Evolutionary conservation across 2,797 vertebrate species (phyloP), one percentile per base, ranked within the genome.

Genomic region (Ataeniobius toweri): DNA sequence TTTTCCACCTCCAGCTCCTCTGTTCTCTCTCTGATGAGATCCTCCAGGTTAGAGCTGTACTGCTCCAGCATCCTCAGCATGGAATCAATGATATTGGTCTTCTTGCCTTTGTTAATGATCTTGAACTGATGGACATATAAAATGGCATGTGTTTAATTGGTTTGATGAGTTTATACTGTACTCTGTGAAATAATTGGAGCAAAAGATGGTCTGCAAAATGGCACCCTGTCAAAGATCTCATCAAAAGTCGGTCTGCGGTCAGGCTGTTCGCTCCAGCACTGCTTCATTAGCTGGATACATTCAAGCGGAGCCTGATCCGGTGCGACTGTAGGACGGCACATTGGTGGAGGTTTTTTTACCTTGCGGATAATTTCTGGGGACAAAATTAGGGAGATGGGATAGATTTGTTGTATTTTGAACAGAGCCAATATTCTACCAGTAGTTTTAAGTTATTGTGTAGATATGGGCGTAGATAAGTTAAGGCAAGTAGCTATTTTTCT

Each of bases 271-370:
- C 95, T 93, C 96, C 96, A 97, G 85, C 96, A 97, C 86, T 96
- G 96, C 84, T 96, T 97, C 96, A 97, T 97, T 65, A 97, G 89
- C 86, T 97, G 95, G 85, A 97, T 97, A 75, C 96, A 97, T 86
- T 97, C 95, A 77, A 97, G 92, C 0, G 96, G 96, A 55, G 96
- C 96, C 91, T 97, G 96, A 87, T 97, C 96, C 0, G 96, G 96
- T 58, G 96, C 95, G 69, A 97, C 96, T 0, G 94, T 96, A 55
- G 96, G 96, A 13, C 96, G 94, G 71, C 96, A 97, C 96, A 97
- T 96, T 0, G 96, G 96, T 8, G 96, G 96, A 71, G 96, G 96
- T 84, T 96, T 96, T 92, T 94, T 96, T 81, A 97, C 95, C 85
- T 97, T 97, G 63, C 94, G 94, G 74, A 97, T 96, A 71, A 97